Base-by-base conservation (phyloP, 1,140 invertebrate species). In the Leptopilina boulardi region DNA sequence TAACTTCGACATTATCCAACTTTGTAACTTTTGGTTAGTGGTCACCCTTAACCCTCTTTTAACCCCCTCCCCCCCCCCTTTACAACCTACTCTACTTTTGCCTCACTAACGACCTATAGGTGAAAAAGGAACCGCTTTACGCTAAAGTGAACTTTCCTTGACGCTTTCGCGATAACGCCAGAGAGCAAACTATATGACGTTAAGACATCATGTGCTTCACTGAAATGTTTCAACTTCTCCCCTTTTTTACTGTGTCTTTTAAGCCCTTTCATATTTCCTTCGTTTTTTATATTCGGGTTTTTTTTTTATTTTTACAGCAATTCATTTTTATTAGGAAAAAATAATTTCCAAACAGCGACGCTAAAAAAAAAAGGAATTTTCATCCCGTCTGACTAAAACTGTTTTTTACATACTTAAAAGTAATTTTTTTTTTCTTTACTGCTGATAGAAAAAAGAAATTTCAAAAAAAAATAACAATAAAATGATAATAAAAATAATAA, bases 1-100 rank as follows among this genome's bases (percentile, higher is more conserved):
- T 81, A 83, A 83, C 80, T 83, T 81, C 76, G 76, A 77, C 80
- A 81, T 81, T 83, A 81, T 81, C 80, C 77, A 79, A 80, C 75
- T 83, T 81, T 34, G 47, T 30, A 77, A 77, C 75, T 77, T 77
- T 19, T 11, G 51, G 34, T 71, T 59, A 70, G 59, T 34, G 59
- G 54, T 71, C 78, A 41, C 76, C 42, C 34, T n/a, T n/a, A n/a
- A n/a, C n/a, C n/a, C n/a, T n/a, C n/a, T n/a, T n/a, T n/a, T n/a
- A n/a, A n/a, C n/a, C n/a, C n/a, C n/a, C n/a, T n/a, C 74, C 77
- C 13, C 9, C 5, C 13, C 13, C 10, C 21, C 8, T 9, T 11
- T 59, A 5, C 2, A 4, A 6, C 6, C 21, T 56, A 21, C 51
- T 23, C 8, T 59, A 59, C 54, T 21, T 74, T 79, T 80, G 74